Conservation (phyloP, 2,113 vertebrate species). For the Sus scrofa region DNA sequence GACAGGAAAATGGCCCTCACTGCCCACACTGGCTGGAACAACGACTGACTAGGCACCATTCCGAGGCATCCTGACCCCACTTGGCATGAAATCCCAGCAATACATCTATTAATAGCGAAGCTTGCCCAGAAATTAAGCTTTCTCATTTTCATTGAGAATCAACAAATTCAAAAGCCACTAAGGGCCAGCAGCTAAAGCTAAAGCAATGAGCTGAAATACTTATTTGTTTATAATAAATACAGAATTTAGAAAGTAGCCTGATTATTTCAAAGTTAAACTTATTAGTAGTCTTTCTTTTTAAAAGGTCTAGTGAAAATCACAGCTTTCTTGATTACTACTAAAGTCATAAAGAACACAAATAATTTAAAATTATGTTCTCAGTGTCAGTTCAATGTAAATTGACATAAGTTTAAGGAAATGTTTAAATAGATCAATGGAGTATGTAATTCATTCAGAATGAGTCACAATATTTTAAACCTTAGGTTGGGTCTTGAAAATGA, state of each 20-base stretch:
- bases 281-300: background rate
- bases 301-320: background rate
- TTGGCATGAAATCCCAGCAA: background rate
- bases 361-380: background rate
- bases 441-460: background rate
- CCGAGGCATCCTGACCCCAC: background rate
- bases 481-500: background rate
- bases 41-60: background rate
- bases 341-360: background rate
- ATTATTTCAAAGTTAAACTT: constrained; percentile 34
- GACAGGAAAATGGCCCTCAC: constrained; percentile 53
- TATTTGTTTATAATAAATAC: constrained; percentile 14
- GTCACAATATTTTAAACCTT: background rate
- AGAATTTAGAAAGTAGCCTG: constrained; percentile 23
- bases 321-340: background rate
- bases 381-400: background rate
- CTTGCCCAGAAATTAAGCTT: constrained; percentile 25
- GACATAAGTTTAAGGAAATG: background rate
- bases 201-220: constrained; percentile 4
- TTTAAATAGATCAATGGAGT: background rate
- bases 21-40: constrained; percentile 54
- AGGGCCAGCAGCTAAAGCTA: background rate
- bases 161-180: constrained; percentile 21
- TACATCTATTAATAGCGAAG: constrained; percentile 18
- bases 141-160: constrained; percentile 14